Evolutionary conservation across 2,113 vertebrate species (phyloP).

Genomic region (Calonectris borealis): DNA sequence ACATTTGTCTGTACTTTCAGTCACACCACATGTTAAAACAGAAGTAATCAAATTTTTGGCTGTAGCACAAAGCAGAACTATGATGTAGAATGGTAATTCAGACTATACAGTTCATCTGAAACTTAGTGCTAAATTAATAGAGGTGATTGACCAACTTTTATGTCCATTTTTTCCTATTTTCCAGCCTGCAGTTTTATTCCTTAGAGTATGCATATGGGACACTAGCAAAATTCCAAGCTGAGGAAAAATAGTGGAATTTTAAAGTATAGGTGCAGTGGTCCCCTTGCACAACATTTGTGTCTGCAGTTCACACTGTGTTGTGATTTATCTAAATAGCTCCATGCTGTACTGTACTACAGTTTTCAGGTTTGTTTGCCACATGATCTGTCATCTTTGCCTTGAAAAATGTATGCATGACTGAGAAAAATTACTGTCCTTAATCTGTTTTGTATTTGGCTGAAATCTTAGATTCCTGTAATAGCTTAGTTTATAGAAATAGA

Average conservation of each 20-base stretch:
- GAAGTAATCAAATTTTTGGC: not conserved
- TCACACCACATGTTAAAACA: not conserved
- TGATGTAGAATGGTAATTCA: not conserved
- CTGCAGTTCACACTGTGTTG: not conserved
- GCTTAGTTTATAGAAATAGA: constrained; percentile 9
- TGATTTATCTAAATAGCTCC: not conserved
- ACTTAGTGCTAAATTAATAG: not conserved
- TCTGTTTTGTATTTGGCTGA: constrained; percentile 18
- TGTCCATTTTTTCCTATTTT: not conserved
- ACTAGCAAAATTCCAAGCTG: not conserved
- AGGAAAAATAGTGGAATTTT: not conserved
- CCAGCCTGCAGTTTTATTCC: not conserved
- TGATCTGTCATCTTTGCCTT: constrained; percentile 43
- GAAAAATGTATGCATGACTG: constrained; percentile 45
- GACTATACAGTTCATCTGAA: not conserved
- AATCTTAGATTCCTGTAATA: constrained; percentile 21
- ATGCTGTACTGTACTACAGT: not conserved
- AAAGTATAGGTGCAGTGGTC: not conserved
- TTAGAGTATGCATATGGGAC: not conserved
- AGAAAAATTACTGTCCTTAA: not conserved
- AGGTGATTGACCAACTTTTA: not conserved
- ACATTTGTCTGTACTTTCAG: not conserved
- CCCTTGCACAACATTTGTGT: not conserved
- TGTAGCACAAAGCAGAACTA: not conserved
- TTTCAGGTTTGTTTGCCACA: not conserved